Evolutionary conservation across 2,888 invertebrate genomes (phyloP).

Genomic region (Eucriotettix oculatus): DNA sequence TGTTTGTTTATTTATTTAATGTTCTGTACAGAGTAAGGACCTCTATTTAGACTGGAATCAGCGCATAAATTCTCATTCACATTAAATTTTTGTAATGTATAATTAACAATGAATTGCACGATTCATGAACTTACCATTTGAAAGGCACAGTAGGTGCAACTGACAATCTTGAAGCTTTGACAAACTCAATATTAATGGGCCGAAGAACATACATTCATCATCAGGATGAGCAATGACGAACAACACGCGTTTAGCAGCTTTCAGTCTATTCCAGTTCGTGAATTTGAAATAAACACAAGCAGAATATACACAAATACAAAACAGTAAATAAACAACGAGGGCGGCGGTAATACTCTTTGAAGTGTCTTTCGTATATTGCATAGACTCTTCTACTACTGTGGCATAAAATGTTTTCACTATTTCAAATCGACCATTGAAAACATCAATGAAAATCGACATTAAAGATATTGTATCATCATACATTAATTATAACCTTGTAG

Average conservation of each 20-base stretch:
- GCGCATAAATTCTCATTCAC: no score
- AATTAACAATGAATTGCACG: no score
- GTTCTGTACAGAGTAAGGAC: no score
- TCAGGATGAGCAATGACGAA: constrained; percentile 92
- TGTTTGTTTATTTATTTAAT: no score
- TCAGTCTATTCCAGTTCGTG: constrained; percentile 28
- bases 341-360: constrained; percentile 36
- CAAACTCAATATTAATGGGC: constrained; percentile 66
- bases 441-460: not conserved
- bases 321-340: constrained; percentile 33
- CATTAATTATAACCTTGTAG: not conserved
- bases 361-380: constrained; percentile 30
- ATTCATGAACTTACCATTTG: constrained; percentile 43
- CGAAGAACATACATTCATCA: constrained; percentile 99
- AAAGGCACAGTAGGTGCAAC: constrained; percentile 70
- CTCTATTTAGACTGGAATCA: no score
- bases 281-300: constrained; percentile 24
- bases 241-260: constrained; percentile 44
- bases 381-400: constrained; percentile 9
- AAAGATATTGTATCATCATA: not conserved
- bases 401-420: not conserved
- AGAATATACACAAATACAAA: constrained; percentile 31
- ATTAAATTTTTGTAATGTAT: no score
- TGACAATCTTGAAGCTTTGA: constrained; percentile 42
- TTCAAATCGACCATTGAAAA: not conserved